phyloP scores from a whole-genome alignment of 2,113 vertebrate species.

The Notiomystis cincta region DNA sequence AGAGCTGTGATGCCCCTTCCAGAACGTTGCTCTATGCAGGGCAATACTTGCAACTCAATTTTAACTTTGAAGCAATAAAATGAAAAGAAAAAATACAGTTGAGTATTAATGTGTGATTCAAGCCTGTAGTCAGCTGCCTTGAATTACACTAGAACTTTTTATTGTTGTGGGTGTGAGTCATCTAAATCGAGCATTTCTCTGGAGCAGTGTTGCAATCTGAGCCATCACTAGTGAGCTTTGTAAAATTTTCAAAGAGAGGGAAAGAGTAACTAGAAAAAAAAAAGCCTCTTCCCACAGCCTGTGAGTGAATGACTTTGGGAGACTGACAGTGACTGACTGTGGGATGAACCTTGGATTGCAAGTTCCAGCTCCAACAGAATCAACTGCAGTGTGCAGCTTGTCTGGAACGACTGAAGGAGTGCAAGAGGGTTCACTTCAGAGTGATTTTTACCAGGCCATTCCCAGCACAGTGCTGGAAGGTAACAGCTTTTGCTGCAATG shows the following conservation, averaged over 20 bases:
- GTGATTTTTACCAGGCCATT: background rate
- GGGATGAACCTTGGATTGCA: background rate
- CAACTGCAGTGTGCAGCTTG: background rate
- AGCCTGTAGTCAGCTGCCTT: conserved; percentile 24
- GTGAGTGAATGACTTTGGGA: background rate
- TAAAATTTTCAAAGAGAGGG: background rate
- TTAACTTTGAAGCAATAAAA: conserved; percentile 22
- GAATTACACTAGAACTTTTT: conserved; percentile 21
- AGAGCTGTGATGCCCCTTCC: background rate
- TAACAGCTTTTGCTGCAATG: background rate
- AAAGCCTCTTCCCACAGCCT: background rate
- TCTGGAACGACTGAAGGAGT: background rate
- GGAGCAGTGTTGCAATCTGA: background rate
- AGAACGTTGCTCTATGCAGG: background rate
- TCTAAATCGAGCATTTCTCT: conserved; percentile 18
- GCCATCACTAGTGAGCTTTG: background rate
- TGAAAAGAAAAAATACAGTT: background rate
- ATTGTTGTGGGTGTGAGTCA: conserved; percentile 37
- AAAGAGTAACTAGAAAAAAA: background rate
- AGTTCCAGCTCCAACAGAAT: background rate
- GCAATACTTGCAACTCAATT: background rate
- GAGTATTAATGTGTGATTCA: background rate
- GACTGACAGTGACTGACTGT: background rate
- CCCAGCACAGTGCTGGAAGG: background rate
- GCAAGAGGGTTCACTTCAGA: background rate